Conservation (phyloP, 2,797 vertebrate genomes). For the Masticophis lateralis region DNA sequence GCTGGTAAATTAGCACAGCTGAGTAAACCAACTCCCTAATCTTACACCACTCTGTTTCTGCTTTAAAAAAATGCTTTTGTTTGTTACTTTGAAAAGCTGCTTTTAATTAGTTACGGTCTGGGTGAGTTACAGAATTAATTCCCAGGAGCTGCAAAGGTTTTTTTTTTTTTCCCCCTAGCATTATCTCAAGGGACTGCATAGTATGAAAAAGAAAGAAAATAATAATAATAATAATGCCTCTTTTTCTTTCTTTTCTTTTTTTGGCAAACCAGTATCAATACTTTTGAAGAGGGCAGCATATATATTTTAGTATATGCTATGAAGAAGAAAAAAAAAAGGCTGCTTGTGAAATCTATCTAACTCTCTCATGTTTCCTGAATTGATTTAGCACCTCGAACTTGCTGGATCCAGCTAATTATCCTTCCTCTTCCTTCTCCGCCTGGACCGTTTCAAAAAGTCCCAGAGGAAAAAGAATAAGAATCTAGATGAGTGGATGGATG, state of each 20-base stretch:
- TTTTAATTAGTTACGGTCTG: slow-evolving; percentile 34
- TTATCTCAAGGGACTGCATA: background rate
- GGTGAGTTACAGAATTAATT: slow-evolving; percentile 28
- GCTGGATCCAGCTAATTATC: background rate
- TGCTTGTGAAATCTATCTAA: background rate
- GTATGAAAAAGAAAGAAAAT: background rate
- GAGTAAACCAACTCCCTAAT: slow-evolving; percentile 17
- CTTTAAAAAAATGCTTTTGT: slow-evolving; percentile 18
- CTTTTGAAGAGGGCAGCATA: background rate
- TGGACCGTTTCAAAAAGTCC: background rate
- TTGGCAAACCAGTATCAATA: background rate
- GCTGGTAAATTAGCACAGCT: background rate
- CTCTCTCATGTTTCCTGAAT: background rate
- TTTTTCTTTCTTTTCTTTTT: background rate
- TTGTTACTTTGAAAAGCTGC: background rate
- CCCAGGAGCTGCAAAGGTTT: background rate
- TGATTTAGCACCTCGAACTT: background rate
- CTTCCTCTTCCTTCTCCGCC: background rate
- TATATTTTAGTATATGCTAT: background rate
- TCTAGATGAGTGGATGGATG: background rate
- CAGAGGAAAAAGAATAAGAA: background rate
- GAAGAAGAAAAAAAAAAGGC: background rate
- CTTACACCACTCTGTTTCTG: background rate
- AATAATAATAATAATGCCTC: no score
- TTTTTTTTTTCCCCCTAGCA: background rate